Evolutionary conservation across 2,113 vertebrate genomes (phyloP), one percentile per base, ranked within the genome.

Genomic region (Motacilla alba): DNA sequence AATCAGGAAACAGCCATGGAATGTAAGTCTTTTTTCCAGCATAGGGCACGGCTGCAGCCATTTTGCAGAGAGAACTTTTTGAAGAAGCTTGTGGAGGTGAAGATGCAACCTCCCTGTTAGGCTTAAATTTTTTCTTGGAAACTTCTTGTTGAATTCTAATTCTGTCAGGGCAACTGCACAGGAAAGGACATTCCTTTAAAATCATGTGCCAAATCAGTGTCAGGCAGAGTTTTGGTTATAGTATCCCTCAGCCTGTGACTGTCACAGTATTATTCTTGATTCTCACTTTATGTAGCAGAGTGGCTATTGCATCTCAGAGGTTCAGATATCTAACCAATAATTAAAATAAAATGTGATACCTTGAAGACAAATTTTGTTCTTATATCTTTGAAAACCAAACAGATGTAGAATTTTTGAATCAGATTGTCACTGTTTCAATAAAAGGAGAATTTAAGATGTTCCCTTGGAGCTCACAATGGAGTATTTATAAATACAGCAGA

Each of bases 21-120:
- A 56, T 6, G 2, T 13, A 1, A 14, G 5, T 9, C 4, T 9
- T 2, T 9, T 77, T 56, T 63, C 15, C n/a, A 44, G 18, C 8
- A 16, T 3, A 52, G 26, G 37, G 22, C 17, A 12, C 58, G 39
- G 28, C 39, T 87, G 28, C 18, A 37, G 8, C 14, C 4, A 12
- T 43, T 84, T 69, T 72, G 27, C 66, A 75, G 18, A 67, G 15
- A 64, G 10, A 64, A 27, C 7, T 50, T 87, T 37, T 27, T 49
- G 7, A 55, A 9, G 1, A 16, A 31, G 11, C 6, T 11, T 23
- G 21, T 9, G 41, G 14, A 68, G 6, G 15, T 52, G 27, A 90
- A 82, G 53, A 31, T 9, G 6, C 16, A 83, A 46, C n/a, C 6
- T 83, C 18, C 5, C 11, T 58, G 26, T 12, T 23, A 58, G 24